These are phyloP conservation scores for Zhuqinia jingwanae DNA, from an alignment of 2,888 invertebrate species.

Conservation along the genomic window DNA sequence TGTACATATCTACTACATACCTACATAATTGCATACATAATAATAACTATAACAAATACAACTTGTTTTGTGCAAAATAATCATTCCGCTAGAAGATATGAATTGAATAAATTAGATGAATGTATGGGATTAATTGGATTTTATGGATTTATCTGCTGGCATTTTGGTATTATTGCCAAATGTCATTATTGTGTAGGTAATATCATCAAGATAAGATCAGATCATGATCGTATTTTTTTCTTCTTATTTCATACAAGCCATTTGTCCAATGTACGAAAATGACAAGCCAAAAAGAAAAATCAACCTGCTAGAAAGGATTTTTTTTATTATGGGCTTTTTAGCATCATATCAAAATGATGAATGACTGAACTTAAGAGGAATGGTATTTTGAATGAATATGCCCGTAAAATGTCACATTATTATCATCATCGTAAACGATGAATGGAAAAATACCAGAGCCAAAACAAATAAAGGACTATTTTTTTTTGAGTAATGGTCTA, in stretches of 20 bases:
- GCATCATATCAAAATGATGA: no score
- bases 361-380: no score
- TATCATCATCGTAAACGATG: neutral
- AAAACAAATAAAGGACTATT: no score
- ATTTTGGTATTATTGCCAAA: constrained; percentile 1
- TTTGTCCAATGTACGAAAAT: no score
- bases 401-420: neutral
- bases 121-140: constrained; percentile 24
- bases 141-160: constrained; percentile 8
- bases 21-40: neutral
- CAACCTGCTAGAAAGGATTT: no score
- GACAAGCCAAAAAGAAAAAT: neutral
- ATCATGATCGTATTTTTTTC: neutral
- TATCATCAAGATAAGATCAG: no score
- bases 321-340: no score
- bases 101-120: neutral
- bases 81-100: neutral
- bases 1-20: neutral
- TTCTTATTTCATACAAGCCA: neutral
- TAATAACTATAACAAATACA: neutral
- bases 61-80: neutral
- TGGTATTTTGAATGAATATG: constrained; percentile 6
- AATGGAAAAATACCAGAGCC: neutral
- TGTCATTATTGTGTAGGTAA: neutral
- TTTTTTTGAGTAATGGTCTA: constrained; percentile 15